A percentile compares a stretch with the other conserved stretches of the same genome.
phyloP scores from a whole-genome alignment of 1,140 invertebrate species.

The Bombus confusus region DNA sequence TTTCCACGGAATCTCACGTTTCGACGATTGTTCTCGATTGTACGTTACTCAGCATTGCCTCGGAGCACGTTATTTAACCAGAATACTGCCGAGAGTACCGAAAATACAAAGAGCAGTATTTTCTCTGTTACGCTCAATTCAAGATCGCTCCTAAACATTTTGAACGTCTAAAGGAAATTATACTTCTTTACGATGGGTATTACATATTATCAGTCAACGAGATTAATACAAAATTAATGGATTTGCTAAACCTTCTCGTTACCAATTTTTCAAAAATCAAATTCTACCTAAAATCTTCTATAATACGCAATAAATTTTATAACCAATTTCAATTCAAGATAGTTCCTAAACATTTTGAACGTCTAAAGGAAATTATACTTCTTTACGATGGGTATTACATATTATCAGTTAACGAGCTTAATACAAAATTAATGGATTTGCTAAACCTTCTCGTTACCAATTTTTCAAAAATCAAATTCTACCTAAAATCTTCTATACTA shows the following conservation, averaged over 20 bases:
- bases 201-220: no score
- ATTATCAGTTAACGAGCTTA: no score
- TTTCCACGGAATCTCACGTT: not conserved
- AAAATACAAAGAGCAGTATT: not conserved
- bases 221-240: no score
- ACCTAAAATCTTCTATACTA: no score
- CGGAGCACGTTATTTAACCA: not conserved
- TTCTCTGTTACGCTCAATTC: not conserved
- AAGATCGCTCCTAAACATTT: not conserved
- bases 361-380: not conserved
- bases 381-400: no score
- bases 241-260: not conserved
- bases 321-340: not conserved
- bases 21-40: not conserved
- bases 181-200: not conserved
- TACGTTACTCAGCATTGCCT: not conserved
- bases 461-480: no score
- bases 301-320: no score
- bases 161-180: not conserved
- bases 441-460: not conserved
- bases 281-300: no score
- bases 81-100: not conserved
- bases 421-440: not conserved
- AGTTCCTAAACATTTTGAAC: not conserved
- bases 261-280: not conserved